These are phyloP conservation scores for Eilema depressum DNA, from an alignment of 2,888 invertebrate genomes.

Conservation along the genomic window DNA sequence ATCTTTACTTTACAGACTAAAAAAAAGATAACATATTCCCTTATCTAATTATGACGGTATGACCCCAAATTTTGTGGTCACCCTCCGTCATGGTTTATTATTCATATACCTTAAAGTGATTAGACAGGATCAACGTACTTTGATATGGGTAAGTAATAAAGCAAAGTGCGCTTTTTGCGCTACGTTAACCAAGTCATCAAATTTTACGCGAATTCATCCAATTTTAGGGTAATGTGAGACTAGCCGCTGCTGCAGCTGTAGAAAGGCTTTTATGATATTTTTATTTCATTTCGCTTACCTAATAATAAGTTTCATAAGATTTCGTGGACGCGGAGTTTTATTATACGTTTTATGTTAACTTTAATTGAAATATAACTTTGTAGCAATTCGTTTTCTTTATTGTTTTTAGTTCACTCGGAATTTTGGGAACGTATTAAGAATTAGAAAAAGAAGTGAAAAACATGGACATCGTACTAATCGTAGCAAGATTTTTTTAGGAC, in stretches of 20 bases:
- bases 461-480: too few species aligned
- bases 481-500: too few species aligned
- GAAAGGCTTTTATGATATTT: background rate
- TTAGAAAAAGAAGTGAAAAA: too few species aligned
- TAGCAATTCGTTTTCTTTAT: background rate
- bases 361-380: background rate
- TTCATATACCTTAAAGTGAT: slow-evolving; percentile 18
- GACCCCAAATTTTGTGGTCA: slow-evolving; percentile 3
- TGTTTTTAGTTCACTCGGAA: too few species aligned
- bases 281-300: background rate
- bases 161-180: slow-evolving; percentile 20
- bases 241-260: background rate
- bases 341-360: background rate
- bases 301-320: slow-evolving; percentile 1
- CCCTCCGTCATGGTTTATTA: slow-evolving; percentile 12
- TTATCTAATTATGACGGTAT: slow-evolving; percentile 6
- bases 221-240: background rate
- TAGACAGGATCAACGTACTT: slow-evolving; percentile 16
- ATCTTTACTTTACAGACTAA: background rate
- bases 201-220: slow-evolving; percentile 21
- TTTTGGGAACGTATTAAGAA: background rate
- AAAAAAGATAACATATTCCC: slow-evolving; percentile 3
- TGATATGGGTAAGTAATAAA: slow-evolving; percentile 31
- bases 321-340: background rate
- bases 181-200: slow-evolving; percentile 25